Evolutionary conservation across 2,888 invertebrate genomes (phyloP).

Genomic region (Caenorhabditis imperialis): DNA sequence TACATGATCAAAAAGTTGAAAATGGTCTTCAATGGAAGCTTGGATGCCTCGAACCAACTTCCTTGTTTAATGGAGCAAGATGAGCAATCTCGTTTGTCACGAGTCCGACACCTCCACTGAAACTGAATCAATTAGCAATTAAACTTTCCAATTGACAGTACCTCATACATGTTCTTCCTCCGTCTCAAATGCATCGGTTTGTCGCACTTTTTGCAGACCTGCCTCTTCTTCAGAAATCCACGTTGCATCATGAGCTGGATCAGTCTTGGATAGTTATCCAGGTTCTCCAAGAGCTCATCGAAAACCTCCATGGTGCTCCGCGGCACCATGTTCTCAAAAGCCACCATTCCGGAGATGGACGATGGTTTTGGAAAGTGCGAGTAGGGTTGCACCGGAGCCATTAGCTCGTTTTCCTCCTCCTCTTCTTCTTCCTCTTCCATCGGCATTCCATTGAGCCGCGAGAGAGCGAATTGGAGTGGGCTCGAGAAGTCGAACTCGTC

Average conservation of each 20-base stretch:
- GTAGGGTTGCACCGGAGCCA: not conserved
- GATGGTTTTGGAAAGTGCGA: not conserved
- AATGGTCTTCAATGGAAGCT: slow-evolving; percentile 21
- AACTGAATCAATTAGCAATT: not conserved
- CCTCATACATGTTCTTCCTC: slow-evolving; percentile 31
- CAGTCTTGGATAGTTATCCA: slow-evolving; percentile 28
- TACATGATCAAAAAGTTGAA: slow-evolving; percentile 36
- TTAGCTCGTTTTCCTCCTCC: not conserved
- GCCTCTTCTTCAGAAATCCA: slow-evolving; percentile 19
- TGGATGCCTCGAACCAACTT: slow-evolving; percentile 36
- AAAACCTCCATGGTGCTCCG: slow-evolving; percentile 15
- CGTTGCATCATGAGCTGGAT: slow-evolving; percentile 29
- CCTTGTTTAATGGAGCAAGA: slow-evolving; percentile 45
- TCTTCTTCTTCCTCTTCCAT: not conserved
- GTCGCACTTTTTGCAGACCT: slow-evolving; percentile 29
- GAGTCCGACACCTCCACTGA: slow-evolving; percentile 36
- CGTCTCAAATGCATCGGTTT: slow-evolving; percentile 35
- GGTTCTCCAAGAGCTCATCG: slow-evolving; percentile 3
- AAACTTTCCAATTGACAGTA: not conserved
- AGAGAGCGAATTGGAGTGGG: slow-evolving; percentile 13
- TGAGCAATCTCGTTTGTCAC: slow-evolving; percentile 36
- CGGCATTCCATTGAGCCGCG: slow-evolving; percentile 3
- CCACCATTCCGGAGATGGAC: slow-evolving; percentile 15
- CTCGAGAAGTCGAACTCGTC: slow-evolving; percentile 19
- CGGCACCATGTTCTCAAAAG: slow-evolving; percentile 7